Evolutionary conservation across 2,113 vertebrate genomes (phyloP).

Genomic region (Zootoca vivipara): DNA sequence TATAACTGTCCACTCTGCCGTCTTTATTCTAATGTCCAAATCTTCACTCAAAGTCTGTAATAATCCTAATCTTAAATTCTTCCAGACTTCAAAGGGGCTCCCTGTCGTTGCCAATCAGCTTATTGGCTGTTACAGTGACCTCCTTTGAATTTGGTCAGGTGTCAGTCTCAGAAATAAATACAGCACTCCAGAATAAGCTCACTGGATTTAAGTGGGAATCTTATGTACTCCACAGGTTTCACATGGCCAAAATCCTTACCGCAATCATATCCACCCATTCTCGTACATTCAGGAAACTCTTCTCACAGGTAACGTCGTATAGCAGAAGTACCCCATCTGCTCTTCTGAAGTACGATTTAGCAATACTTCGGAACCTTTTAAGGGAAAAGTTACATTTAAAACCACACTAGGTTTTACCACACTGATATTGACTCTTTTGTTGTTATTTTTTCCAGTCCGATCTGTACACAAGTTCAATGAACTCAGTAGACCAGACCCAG

Average conservation of each 20-base stretch:
- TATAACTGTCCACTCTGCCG: too few species aligned
- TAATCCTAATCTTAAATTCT: too few species aligned
- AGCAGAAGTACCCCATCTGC: slow-evolving; percentile 93
- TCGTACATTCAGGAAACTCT: slow-evolving; percentile 90
- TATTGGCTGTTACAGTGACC: too few species aligned
- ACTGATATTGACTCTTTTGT: neutral
- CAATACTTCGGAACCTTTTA: slow-evolving; percentile 92
- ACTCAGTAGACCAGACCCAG: neutral
- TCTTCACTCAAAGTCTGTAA: too few species aligned
- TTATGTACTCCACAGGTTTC: neutral
- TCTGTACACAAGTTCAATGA: neutral
- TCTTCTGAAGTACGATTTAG: slow-evolving; percentile 96
- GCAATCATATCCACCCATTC: slow-evolving; percentile 97
- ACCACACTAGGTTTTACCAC: neutral
- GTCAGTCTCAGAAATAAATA: neutral
- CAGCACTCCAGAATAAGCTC: neutral
- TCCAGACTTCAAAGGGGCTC: too few species aligned
- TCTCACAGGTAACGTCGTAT: slow-evolving; percentile 93
- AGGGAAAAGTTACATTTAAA: neutral
- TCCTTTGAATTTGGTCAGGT: too few species aligned
- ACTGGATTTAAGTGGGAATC: neutral
- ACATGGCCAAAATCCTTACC: slow-evolving; percentile 75
- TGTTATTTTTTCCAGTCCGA: neutral
- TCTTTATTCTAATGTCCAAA: too few species aligned
- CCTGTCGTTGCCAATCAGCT: too few species aligned